Base-by-base conservation (phyloP, 1,140 invertebrate species). In the Oscheius sp. region DNA sequence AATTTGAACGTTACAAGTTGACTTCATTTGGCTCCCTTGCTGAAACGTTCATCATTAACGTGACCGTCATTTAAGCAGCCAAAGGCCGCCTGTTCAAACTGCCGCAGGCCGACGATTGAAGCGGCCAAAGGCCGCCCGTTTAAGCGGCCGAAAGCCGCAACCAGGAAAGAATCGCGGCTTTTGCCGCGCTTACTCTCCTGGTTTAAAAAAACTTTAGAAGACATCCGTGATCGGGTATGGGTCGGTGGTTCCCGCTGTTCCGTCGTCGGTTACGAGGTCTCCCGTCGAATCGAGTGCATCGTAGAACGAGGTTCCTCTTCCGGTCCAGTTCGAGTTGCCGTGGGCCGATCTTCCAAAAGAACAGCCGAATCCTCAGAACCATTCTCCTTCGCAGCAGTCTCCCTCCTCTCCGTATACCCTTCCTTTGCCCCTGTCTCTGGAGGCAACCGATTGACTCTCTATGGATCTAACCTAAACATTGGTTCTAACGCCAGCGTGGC, bases 381-480 rank as follows among this genome's bases (percentile, higher is more conserved):
- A 15, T 67, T 73, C 18, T 74, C 71, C 46, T 82, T 82, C 45
- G 52, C 18, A 91, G 94, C 26, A 45, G 26, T 93, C 0, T 88
- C 90, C 82, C 93, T 95, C 63, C 88, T 88, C 58, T 90, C 90
- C 3, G 87, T 97, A 62, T 90, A 90, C 84, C 95, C 96, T 1
- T 87, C 88, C 0, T 87, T 92, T 52, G 96, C 95, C 0, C 95
- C 95, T 2, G 89, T 91, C 78, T 93, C 93, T 76, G 96, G 95
- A 28, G 95, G 95, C 1, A 97, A 95, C 0, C 90, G 91, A 78
- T 85, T 99, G 55, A 92, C 92, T 1, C 91, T 99, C 69, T 90
- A 90, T 75, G 96, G 96, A 20, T 89, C 90, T 76, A 91, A 95
- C 86, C 86, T 99, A 55, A 95, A 97, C 83, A 93, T 97, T 82